Percentiles rank a stretch among this genome's conserved stretches.
Evolutionary conservation across 2,888 invertebrate species (phyloP).

Genomic region (Himalopsyche kuldschensis): DNA sequence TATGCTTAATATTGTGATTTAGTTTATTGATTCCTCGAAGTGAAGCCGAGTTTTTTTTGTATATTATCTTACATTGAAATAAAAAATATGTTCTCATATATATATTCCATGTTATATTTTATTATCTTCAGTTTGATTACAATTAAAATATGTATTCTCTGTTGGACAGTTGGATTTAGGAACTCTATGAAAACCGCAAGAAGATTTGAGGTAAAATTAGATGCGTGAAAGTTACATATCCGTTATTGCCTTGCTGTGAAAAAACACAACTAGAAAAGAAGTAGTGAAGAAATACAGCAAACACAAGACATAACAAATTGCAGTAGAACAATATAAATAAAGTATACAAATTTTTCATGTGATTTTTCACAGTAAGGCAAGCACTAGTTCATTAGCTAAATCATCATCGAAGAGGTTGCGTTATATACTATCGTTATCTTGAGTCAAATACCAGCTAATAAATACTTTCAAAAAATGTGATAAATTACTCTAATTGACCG

Average conservation of each 20-base stretch:
- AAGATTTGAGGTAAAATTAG: not conserved
- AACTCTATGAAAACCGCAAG: not conserved
- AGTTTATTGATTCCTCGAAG: slow-evolving; percentile 20
- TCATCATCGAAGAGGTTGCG: not conserved
- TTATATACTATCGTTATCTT: not conserved
- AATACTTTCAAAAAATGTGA: not conserved
- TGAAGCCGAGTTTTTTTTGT: not conserved
- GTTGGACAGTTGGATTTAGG: not conserved
- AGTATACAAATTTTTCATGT: not conserved
- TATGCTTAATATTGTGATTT: slow-evolving; percentile 35
- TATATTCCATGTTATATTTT: not conserved
- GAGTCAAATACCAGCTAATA: not conserved
- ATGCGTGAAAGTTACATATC: not conserved
- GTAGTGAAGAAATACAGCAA: no score
- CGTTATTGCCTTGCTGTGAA: not conserved
- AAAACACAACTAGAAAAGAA: not conserved
- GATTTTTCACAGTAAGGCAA: not conserved
- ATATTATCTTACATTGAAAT: not conserved
- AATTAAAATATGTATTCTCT: not conserved
- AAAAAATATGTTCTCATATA: not conserved
- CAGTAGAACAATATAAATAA: no score
- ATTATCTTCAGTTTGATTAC: not conserved
- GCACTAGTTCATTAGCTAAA: not conserved
- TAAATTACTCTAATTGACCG: not conserved
- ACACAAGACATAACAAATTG: no score